Evolutionary conservation across 2,888 invertebrate genomes (phyloP).

Genomic region (Harpalus rufipes): DNA sequence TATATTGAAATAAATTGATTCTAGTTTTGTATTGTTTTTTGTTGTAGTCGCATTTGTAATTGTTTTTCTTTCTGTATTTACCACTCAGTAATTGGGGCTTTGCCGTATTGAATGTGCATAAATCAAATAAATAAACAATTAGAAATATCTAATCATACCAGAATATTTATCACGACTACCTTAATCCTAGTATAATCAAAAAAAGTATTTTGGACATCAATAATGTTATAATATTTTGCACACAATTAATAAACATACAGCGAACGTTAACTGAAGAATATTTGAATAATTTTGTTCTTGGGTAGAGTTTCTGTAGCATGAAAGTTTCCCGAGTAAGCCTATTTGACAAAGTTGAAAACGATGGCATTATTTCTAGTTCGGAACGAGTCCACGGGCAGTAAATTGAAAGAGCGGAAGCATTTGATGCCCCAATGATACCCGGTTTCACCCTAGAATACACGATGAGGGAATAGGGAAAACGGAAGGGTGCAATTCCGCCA

Average conservation of each 20-base stretch:
- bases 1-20: too few species aligned
- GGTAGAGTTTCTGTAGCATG: neutral
- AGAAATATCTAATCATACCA: too few species aligned
- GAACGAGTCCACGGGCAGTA: constrained; percentile 23
- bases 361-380: constrained; percentile 39
- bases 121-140: too few species aligned
- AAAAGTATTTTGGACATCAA: too few species aligned
- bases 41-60: too few species aligned
- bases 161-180: too few species aligned
- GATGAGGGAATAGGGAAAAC: constrained; percentile 22
- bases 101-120: too few species aligned
- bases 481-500: neutral
- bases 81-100: too few species aligned
- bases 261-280: neutral
- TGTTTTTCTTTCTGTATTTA: too few species aligned
- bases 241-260: neutral
- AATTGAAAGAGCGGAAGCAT: constrained; percentile 45
- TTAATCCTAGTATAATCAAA: too few species aligned
- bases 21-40: too few species aligned
- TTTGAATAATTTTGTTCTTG: neutral
- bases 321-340: constrained; percentile 1
- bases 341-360: constrained; percentile 12
- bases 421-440: constrained; percentile 45
- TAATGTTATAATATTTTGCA: constrained; percentile 1
- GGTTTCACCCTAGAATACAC: constrained; percentile 9